Base-by-base conservation (phyloP, 2,888 invertebrate genomes). In the Neoscelio sp. region DNA sequence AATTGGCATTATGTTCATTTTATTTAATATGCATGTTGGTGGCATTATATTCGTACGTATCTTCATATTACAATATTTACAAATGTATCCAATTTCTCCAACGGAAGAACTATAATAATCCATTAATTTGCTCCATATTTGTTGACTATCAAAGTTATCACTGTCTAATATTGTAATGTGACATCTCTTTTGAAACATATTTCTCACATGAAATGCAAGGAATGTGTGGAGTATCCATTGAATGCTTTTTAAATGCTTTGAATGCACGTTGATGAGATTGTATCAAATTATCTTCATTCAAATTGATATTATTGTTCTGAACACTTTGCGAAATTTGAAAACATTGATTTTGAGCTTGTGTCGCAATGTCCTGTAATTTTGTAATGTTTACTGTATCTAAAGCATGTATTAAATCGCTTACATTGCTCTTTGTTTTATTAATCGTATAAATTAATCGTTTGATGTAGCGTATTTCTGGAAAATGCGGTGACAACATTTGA, bases 1-100 rank as follows among this genome's bases (percentile, higher is more conserved):
- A 7, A 77, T 44, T 35, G 40, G 4, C 1, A 26, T 40, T 13
- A 74, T 60, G 10, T 30, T 13, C 7, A 85, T 64, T 18, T 81
- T 74, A 76, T 86, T 85, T 7, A 83, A 65, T 33, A 86, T 54
- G 54, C 83, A 85, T n/a, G 80, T 83, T 2, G 85, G 73, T 26
- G 86, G 87, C 12, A 86, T 46, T n/a, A 46, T 65, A 40, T 80
- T 54, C 28, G 46, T 35, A 0, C 83, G 67, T 23, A 85, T 80
- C 48, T 85, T 82, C 0, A 5, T 20, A 7, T 77, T 44, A 56
- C 83, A 83, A 38, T 78, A 80, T 3, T 54, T 15, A 26, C 82
- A 82, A n/a, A n/a, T 13, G 80, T 46, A 13, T 70, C 58, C 1
- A 68, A 17, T n/a, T 18, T 42, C 10, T 7, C n/a, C n/a, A n/a